Percentiles rank a stretch among this genome's conserved stretches.
Evolutionary conservation across 2,797 vertebrate genomes (phyloP).

Genomic region (Leptatherina wallacei): DNA sequence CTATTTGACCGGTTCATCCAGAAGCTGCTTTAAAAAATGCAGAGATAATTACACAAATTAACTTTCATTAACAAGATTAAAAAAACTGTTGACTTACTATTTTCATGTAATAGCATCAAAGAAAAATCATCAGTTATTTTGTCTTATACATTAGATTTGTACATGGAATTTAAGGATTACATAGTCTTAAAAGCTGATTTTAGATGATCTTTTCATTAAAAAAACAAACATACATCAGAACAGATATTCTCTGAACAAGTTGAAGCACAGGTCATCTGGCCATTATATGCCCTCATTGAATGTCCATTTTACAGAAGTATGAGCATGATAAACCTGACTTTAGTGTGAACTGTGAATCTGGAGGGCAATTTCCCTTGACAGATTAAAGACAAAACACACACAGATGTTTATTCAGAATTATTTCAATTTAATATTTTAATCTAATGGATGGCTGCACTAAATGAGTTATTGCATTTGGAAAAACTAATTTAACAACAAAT

Average conservation of each 20-base stretch:
- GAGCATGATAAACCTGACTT: constrained; percentile 62
- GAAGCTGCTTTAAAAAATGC: background rate
- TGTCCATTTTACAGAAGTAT: constrained; percentile 69
- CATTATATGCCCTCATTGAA: constrained; percentile 56
- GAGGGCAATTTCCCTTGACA: background rate
- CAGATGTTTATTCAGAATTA: constrained; percentile 61
- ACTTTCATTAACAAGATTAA: background rate
- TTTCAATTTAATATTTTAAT: constrained; percentile 20
- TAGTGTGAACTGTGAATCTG: constrained; percentile 50
- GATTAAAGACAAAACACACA: constrained; percentile 54
- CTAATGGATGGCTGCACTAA: constrained; percentile 27
- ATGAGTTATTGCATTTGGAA: constrained; percentile 6
- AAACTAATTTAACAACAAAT: constrained; percentile 25
- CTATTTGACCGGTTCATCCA: background rate
- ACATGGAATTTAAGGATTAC: constrained; percentile 29
- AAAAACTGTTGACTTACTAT: background rate
- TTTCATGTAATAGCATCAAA: background rate
- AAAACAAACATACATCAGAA: constrained; percentile 20
- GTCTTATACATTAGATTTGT: background rate
- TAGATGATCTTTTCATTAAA: constrained; percentile 27
- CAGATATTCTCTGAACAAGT: constrained; percentile 42
- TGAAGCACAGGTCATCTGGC: constrained; percentile 35
- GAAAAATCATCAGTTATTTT: background rate
- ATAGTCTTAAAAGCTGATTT: constrained; percentile 42
- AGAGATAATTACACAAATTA: background rate